Evolutionary conservation across 2,888 invertebrate genomes (phyloP), one percentile per base, ranked within the genome.

Genomic region (Parnassius mnemosyne): DNA sequence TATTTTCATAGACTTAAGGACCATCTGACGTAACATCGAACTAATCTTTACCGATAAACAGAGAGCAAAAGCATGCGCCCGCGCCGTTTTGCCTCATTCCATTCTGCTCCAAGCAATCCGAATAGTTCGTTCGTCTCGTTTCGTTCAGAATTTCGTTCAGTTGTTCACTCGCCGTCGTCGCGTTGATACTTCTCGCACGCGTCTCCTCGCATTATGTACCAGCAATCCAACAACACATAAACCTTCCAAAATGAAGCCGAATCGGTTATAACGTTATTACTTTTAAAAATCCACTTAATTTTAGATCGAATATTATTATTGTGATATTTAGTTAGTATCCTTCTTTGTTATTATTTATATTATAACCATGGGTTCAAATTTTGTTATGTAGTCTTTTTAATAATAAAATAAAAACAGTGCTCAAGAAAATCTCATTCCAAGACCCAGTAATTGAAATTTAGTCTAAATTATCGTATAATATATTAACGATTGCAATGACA

Each of bases 351-450:
- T 80, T 89, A 87, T 86, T 87, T 73, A 74, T 74, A 86, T 84
- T 83, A 80, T 82, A 80, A 88, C 76, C 79, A 90, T 89, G 90
- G 84, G 83, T 88, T 84, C 80, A 74, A 85, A 85, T 85, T 83
- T 83, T 85, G 78, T 83, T 82, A 78, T 81, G 74, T 87, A 86
- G 80, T 83, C 78, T 76, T 77, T 79, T 71, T 71, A 61, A 70
- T 81, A 78, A 80, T 76, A 80, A 80, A 78, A 76, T 72, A 79
- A 80, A 84, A 80, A 82, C 85, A 85, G 89, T 89, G 90, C 91
- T 91, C 91, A 91, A 90, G 80, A 83, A 84, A 89, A 89, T 89
- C 89, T 91, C 91, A 91, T 91, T 91, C 91, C 91, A 90, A 87
- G 85, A 68, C 81, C 84, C 84, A 83, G 79, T 85, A 80, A 79